Base-by-base conservation (phyloP, 1,140 invertebrate species). In the Telenomus remus region DNA sequence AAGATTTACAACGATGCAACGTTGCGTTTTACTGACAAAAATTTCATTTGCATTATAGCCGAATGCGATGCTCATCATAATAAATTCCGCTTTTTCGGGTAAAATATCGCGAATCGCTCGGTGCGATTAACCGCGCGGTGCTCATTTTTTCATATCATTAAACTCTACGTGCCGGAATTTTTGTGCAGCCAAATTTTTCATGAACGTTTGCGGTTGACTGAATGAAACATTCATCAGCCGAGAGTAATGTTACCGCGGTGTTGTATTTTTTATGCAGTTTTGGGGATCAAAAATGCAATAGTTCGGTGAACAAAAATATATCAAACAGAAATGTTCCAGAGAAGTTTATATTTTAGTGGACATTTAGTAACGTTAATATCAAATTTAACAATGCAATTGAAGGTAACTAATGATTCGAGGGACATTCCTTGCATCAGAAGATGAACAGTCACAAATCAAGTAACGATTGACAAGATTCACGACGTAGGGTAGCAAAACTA, bases 1-100 rank as follows among this genome's bases (percentile, higher is more conserved):
- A 74, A 63, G 68, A 66, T 71, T 39, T 72, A 75, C 63, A 64
- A 57, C 76, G 66, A 64, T 66, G 59, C 55, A 61, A 69, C 71
- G 65, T 76, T 76, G 57, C 63, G 50, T 68, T 71, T n/a, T 43
- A 56, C 61, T 63, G 50, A 68, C 61, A 71, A 71, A 71, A 71
- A 76, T 76, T 27, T 63, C 44, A 76, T 76, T 76, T 68, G 68
- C 66, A 76, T 76, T 71, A 71, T 68, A 72, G 50, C 61, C 68
- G 57, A 66, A 71, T 54, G 48, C 50, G 39, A 70, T 59, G 60
- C 35, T 61, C 44, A 61, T 76, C 64, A 70, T 55, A 70, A 69
- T 70, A 65, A 59, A 65, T 65, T 60, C 33, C 49, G 54, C 60
- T 69, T 63, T n/a, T 69, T 56, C 35, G 47, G 55, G 49, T 49